phyloP scores from a whole-genome alignment of 2,888 invertebrate genomes.

The Chloroclystis v-ata region DNA sequence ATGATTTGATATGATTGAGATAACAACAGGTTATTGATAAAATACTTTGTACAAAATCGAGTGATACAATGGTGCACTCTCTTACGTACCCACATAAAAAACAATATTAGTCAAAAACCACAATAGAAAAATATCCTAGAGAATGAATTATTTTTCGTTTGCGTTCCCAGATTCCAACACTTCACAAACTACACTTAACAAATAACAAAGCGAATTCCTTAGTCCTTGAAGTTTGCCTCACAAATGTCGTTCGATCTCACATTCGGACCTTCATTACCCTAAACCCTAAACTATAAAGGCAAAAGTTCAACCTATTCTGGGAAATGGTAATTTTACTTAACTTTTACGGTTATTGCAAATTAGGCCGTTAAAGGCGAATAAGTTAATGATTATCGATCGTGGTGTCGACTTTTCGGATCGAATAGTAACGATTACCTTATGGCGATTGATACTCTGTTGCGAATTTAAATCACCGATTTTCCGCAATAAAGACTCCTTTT shows the following conservation, averaged over 20 bases:
- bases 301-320: slow-evolving; percentile 33
- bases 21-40: too few species aligned
- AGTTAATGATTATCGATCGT: slow-evolving; percentile 20
- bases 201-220: slow-evolving; percentile 26
- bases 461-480: background rate
- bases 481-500: too few species aligned
- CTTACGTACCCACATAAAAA: too few species aligned
- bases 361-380: slow-evolving; percentile 25
- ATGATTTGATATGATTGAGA: too few species aligned
- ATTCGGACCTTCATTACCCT: slow-evolving; percentile 37
- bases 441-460: too few species aligned
- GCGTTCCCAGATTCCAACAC: background rate
- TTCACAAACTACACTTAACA: slow-evolving; percentile 23
- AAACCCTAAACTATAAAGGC: slow-evolving; percentile 36
- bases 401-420: background rate
- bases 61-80: too few species aligned
- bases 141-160: too few species aligned
- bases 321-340: slow-evolving; percentile 32
- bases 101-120: too few species aligned
- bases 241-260: slow-evolving; percentile 36
- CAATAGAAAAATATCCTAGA: too few species aligned
- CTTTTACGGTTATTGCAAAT: slow-evolving; percentile 36
- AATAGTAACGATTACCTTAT: background rate
- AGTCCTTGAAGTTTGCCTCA: slow-evolving; percentile 35
- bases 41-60: too few species aligned